Evolutionary conservation across 2,888 invertebrate species (phyloP).

Genomic region (Agelastica alni): DNA sequence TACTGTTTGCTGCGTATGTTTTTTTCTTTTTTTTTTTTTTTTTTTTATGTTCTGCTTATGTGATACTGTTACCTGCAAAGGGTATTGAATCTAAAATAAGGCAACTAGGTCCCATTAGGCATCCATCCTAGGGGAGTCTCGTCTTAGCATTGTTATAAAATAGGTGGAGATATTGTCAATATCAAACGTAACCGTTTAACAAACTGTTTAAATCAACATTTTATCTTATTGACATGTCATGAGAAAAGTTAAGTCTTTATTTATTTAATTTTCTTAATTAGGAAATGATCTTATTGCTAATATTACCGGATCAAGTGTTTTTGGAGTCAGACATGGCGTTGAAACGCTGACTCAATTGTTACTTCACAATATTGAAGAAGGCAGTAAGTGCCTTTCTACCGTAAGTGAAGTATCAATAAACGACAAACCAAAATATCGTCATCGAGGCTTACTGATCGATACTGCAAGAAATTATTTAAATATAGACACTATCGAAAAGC

Average conservation of each 20-base stretch:
- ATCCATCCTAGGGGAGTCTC: no score
- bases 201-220: no score
- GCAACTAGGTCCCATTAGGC: no score
- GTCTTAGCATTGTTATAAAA: no score
- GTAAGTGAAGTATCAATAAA: slow-evolving; percentile 66
- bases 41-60: no score
- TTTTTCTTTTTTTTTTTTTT: no score
- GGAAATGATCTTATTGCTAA: slow-evolving; percentile 61
- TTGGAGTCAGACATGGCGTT: slow-evolving; percentile 75
- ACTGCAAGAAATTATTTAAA: slow-evolving; percentile 87
- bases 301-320: slow-evolving; percentile 66
- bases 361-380: slow-evolving; percentile 47
- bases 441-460: slow-evolving; percentile 88
- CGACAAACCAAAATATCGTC: slow-evolving; percentile 80
- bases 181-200: no score
- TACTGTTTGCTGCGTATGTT: no score
- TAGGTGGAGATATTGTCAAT: no score
- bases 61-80: no score
- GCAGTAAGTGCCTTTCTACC: slow-evolving; percentile 61
- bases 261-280: slow-evolving; percentile 30
- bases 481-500: slow-evolving; percentile 67
- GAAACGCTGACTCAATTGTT: slow-evolving; percentile 77
- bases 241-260: background rate
- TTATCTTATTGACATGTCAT: background rate
- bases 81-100: no score